These are phyloP conservation scores for Petrophora chlorosata DNA, from an alignment of 2,888 invertebrate species.

Conservation along the genomic window DNA sequence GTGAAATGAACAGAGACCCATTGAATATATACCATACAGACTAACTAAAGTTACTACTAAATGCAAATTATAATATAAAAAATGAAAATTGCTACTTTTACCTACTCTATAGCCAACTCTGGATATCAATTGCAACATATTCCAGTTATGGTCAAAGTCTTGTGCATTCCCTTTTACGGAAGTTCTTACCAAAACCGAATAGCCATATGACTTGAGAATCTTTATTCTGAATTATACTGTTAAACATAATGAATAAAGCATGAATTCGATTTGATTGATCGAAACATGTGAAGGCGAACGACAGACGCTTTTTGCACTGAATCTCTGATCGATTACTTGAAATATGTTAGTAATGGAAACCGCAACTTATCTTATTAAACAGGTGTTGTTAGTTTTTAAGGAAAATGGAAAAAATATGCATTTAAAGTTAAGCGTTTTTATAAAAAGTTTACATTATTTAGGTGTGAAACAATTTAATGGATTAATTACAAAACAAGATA, in stretches of 20 bases:
- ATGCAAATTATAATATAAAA: too few relatives aligned
- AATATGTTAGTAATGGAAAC: slow-evolving; percentile 27
- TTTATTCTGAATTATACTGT: background rate
- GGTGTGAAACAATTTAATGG: too few relatives aligned
- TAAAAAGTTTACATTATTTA: too few relatives aligned
- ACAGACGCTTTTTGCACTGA: slow-evolving; percentile 25
- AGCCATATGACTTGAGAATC: slow-evolving; percentile 2
- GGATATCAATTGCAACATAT: background rate
- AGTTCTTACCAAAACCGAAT: slow-evolving; percentile 14
- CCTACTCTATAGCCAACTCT: too few relatives aligned
- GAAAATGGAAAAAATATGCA: too few relatives aligned
- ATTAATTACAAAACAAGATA: too few relatives aligned
- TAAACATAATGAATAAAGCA: slow-evolving; percentile 33
- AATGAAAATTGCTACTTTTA: too few relatives aligned
- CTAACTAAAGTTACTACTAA: too few relatives aligned
- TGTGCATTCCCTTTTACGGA: slow-evolving; percentile 15
- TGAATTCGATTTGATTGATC: slow-evolving; percentile 22
- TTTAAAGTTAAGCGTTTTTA: too few relatives aligned
- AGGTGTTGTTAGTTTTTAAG: too few relatives aligned
- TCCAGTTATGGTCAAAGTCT: background rate
- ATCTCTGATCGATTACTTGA: slow-evolving; percentile 16
- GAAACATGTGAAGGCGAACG: slow-evolving; percentile 15
- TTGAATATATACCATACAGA: too few relatives aligned
- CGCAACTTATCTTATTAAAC: background rate
- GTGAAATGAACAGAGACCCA: too few relatives aligned